phyloP scores from a whole-genome alignment of 2,888 invertebrate genomes.

The Tigriopus californicus region DNA sequence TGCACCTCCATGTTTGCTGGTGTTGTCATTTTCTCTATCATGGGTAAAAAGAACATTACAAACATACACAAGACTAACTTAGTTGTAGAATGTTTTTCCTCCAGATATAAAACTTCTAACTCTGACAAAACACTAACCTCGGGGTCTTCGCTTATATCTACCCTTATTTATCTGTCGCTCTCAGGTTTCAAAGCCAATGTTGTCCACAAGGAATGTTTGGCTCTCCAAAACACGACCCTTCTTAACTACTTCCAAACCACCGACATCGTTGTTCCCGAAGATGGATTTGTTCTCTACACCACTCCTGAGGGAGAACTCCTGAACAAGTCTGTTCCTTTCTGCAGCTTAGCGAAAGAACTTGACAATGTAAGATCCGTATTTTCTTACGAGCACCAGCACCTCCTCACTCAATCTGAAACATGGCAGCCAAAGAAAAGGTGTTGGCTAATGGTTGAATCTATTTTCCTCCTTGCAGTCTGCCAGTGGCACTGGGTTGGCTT shows the following conservation, averaged over 20 bases:
- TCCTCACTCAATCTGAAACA: neutral
- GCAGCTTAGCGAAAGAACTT: slow-evolving; percentile 64
- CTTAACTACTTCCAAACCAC: slow-evolving; percentile 20
- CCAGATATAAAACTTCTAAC: slow-evolving; percentile 12
- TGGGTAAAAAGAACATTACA: slow-evolving; percentile 35
- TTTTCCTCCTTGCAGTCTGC: slow-evolving; percentile 50
- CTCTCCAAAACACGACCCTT: slow-evolving; percentile 41
- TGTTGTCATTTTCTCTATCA: slow-evolving; percentile 83
- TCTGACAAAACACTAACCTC: neutral
- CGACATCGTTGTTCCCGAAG: slow-evolving; percentile 19
- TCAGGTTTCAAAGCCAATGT: slow-evolving; percentile 64
- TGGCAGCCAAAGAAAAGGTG: too few species aligned
- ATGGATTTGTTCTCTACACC: slow-evolving; percentile 20
- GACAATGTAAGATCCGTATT: slow-evolving; percentile 48
- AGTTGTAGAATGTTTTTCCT: neutral
- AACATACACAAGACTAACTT: too few species aligned
- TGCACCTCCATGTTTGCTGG: slow-evolving; percentile 92
- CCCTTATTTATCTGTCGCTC: slow-evolving; percentile 8
- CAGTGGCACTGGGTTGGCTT: slow-evolving; percentile 84
- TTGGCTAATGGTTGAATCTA: too few species aligned
- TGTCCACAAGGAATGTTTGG: slow-evolving; percentile 56
- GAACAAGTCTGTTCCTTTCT: slow-evolving; percentile 43
- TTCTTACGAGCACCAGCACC: neutral
- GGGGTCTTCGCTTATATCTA: neutral
- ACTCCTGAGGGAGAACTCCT: slow-evolving; percentile 24